Conservation (phyloP, 2,888 invertebrate species). For the Rotaria macrura region DNA sequence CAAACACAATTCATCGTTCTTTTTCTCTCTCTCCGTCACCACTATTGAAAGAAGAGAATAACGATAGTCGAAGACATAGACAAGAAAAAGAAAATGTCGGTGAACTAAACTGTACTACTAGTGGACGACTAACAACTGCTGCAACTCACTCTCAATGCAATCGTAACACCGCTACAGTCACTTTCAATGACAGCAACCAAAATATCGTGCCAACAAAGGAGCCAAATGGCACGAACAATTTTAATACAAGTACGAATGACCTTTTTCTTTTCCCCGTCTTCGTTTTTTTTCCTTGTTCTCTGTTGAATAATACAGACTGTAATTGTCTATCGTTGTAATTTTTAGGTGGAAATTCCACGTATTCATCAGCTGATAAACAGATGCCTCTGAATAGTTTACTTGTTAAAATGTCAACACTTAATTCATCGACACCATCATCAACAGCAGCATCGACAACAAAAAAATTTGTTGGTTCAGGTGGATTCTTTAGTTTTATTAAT, state of each 20-base stretch:
- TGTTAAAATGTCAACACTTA: not conserved
- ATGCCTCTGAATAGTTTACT: not conserved
- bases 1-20: not conserved
- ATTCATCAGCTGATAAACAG: not conserved
- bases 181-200: not conserved
- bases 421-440: not conserved
- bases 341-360: not conserved
- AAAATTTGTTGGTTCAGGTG: not conserved
- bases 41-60: not conserved
- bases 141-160: not conserved
- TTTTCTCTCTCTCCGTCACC: not conserved
- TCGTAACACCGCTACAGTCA: not conserved
- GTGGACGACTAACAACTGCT: not conserved
- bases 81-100: constrained; percentile 8
- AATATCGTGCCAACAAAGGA: not conserved
- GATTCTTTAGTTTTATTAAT: not conserved
- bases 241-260: not conserved
- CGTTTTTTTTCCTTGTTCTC: not conserved
- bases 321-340: not conserved
- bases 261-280: not conserved
- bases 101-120: not conserved
- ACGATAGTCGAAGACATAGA: not conserved
- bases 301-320: not conserved
- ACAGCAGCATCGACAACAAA: not conserved
- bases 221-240: not conserved